Base-by-base conservation (phyloP, 2,888 invertebrate species). In the Plebejus melissa region DNA sequence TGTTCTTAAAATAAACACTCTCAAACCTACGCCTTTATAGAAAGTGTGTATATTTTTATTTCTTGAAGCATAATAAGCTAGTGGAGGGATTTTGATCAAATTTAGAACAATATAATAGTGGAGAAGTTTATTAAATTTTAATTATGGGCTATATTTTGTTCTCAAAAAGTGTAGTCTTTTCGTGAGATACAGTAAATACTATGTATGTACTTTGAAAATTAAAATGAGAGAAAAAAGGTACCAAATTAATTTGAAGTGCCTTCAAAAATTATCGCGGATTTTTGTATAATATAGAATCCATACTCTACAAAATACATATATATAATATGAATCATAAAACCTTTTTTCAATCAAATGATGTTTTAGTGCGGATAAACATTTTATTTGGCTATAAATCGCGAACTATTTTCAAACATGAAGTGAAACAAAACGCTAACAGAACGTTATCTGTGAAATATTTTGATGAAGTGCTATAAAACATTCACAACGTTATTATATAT, bases 341-440 rank as follows among this genome's bases (percentile, higher is more conserved):
- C 28, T 65, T 65, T 58, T 65, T 65, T 65, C 60, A 65, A 65
- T 65, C 60, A 65, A 28, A 65, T 65, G 28, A 28, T 65, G 13
- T 65, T 65, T 65, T 32, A 32, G 60, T 65, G 60, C 60, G 60
- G 60, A 65, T 65, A 65, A 65, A 65, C 60, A 28, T 65, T 65
- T 65, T 65, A 65, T 65, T 65, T 65, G 60, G 60, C 60, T 4
- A 65, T 65, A 65, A 65, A 65, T 65, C 60, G 60, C 11, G 22
- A 9, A 65, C 28, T 65, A 28, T 65, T 65, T 65, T 28, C 60
- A 65, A 65, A 65, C 28, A 11, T 32, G 3, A 4, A 28, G 11
- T 65, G 28, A 28, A 28, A 65, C 60, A 13, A 65, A n/a, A 28
- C 9, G 60, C 28, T 65, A 65, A 28, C 6, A 28, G 9, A 4